Evolutionary conservation across 2,888 invertebrate genomes (phyloP).

Genomic region (Macrophya alboannulata): DNA sequence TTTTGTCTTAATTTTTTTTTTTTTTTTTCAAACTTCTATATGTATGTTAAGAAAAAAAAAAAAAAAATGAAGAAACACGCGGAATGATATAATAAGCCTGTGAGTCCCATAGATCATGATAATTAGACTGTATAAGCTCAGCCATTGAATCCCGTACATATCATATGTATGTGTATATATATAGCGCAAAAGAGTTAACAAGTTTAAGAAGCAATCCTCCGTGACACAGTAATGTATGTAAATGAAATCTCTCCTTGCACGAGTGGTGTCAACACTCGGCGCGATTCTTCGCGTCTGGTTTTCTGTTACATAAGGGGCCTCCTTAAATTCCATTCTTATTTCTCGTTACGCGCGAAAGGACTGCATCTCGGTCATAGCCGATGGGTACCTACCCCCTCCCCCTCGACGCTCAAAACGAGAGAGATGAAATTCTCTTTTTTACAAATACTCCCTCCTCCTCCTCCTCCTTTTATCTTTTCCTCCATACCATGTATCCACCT

Average conservation of each 20-base stretch:
- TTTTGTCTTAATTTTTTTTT: too few species aligned
- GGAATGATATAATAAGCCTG: not conserved
- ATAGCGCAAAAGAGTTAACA: not conserved
- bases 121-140: not conserved
- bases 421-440: slow-evolving; percentile 40
- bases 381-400: not conserved
- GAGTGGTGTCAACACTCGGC: slow-evolving; percentile 53
- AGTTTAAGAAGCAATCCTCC: slow-evolving; percentile 23
- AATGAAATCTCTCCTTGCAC: slow-evolving; percentile 55
- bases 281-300: slow-evolving; percentile 54
- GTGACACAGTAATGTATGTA: slow-evolving; percentile 51
- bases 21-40: not conserved
- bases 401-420: not conserved
- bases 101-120: slow-evolving; percentile 1
- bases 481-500: not conserved
- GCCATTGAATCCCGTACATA: not conserved
- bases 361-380: slow-evolving; percentile 21
- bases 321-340: slow-evolving; percentile 56
- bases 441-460: not conserved
- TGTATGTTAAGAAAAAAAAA: not conserved
- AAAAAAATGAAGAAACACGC: not conserved
- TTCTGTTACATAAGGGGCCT: slow-evolving; percentile 52
- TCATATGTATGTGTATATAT: too few species aligned
- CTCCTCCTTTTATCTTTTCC: not conserved
- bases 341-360: slow-evolving; percentile 44